A percentile compares a stretch with the other conserved stretches of the same genome.
Conservation (phyloP, 1,140 invertebrate species). For the Drosophila arizonae region DNA sequence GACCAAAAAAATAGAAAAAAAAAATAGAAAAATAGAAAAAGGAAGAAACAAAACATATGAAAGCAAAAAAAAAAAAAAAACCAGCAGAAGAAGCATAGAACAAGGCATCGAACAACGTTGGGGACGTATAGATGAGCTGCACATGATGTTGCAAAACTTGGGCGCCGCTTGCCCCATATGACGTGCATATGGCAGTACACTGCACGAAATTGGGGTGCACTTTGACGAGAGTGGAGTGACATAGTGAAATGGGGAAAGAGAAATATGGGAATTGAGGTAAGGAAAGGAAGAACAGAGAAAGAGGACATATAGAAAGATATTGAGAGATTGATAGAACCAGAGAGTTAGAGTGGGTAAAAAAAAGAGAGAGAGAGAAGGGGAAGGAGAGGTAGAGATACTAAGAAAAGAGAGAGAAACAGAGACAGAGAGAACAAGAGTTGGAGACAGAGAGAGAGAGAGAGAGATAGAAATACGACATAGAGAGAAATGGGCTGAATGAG, state of each 20-base stretch:
- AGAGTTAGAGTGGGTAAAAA: background rate
- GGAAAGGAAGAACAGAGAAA: background rate
- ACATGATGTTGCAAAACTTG: constrained; percentile 48
- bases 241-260: background rate
- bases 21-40: background rate
- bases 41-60: background rate
- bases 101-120: constrained; percentile 45
- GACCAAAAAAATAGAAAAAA: constrained; percentile 28
- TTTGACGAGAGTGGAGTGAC: background rate
- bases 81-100: constrained; percentile 23
- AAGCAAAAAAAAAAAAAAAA: background rate
- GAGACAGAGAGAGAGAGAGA: background rate
- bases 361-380: background rate
- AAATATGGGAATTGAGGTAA: background rate
- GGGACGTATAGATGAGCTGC: constrained; percentile 51
- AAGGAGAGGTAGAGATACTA: too few relatives aligned
- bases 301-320: background rate
- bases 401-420: background rate
- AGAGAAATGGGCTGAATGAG: background rate
- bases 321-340: background rate
- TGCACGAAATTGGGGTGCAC: background rate
- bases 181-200: constrained; percentile 28
- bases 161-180: constrained; percentile 30
- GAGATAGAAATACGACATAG: background rate
- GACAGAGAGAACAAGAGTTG: background rate